phyloP scores from a whole-genome alignment of 2,888 invertebrate genomes.

The Drosophila prostipennis region DNA sequence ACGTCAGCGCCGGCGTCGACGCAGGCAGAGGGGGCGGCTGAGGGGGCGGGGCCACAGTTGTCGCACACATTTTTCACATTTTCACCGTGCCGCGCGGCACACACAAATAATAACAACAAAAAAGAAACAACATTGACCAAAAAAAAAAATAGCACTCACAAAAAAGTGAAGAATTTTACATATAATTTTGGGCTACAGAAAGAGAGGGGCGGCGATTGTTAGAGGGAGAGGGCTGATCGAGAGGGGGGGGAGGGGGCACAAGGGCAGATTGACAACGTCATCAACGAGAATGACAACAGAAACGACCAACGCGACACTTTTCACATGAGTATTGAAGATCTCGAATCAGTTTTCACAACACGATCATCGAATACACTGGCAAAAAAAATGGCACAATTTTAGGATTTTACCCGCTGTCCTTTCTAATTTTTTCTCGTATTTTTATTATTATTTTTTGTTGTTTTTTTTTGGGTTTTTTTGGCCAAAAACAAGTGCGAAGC shows the following conservation, averaged over 20 bases:
- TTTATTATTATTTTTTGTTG: background rate
- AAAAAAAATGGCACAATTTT: constrained; percentile 3
- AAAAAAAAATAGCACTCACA: constrained; percentile 22
- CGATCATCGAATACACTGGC: constrained; percentile 9
- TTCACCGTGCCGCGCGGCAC: constrained; percentile 35
- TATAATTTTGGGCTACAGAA: constrained; percentile 6
- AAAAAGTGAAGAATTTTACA: constrained; percentile 22
- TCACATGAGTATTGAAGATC: constrained; percentile 40
- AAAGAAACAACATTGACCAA: constrained; percentile 14
- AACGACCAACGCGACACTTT: constrained; percentile 63
- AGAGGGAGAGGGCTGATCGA: background rate
- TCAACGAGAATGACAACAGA: constrained; percentile 31
- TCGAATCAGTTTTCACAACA: constrained; percentile 10
- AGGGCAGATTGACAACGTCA: constrained; percentile 57
- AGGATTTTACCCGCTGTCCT: constrained; percentile 1
- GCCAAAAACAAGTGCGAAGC: constrained; percentile 65
- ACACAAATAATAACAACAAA: constrained; percentile 22
- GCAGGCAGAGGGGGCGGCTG: constrained; percentile 1
- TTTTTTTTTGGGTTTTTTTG: constrained; percentile 19
- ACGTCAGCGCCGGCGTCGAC: constrained; percentile 16
- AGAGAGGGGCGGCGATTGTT: constrained; percentile 5
- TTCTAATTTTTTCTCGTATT: background rate
- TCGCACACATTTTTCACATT: constrained; percentile 78
- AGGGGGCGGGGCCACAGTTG: constrained; percentile 56
- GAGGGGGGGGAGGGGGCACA: no score